Evolutionary conservation across 2,113 vertebrate genomes (phyloP).

Genomic region (Cromileptes altivelis): DNA sequence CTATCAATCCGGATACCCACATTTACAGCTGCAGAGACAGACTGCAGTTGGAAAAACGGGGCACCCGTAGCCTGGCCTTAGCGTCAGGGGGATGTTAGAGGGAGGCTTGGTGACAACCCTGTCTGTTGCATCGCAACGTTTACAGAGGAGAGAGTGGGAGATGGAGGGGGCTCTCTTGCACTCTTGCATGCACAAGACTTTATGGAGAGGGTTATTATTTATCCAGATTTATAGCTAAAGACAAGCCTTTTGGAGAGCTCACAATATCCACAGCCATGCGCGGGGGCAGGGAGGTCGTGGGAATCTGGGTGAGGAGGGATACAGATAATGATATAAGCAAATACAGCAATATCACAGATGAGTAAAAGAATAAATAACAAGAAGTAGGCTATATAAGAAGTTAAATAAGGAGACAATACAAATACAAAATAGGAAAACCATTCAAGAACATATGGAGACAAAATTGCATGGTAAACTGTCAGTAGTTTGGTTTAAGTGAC

Average conservation of each 20-base stretch:
- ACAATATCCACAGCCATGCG: constrained; percentile 67
- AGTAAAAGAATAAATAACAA: too few relatives aligned
- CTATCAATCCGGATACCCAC: background rate
- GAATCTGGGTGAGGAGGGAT: constrained; percentile 78
- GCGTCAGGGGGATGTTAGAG: constrained; percentile 20
- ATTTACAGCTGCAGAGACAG: constrained; percentile 9
- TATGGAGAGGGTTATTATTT: constrained; percentile 8
- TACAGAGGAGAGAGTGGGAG: constrained; percentile 2
- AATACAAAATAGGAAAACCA: too few relatives aligned
- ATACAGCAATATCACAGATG: too few relatives aligned
- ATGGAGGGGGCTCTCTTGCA: constrained; percentile 16
- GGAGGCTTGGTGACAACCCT: constrained; percentile 56
- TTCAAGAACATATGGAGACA: too few relatives aligned
- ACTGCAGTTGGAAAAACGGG: constrained; percentile 26
- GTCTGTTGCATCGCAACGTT: constrained; percentile 57
- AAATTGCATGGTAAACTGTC: too few relatives aligned
- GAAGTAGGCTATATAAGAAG: too few relatives aligned
- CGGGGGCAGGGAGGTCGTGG: constrained; percentile 82
- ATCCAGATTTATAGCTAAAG: constrained; percentile 38
- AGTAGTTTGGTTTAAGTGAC: too few relatives aligned
- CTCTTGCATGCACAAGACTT: constrained; percentile 15
- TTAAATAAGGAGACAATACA: too few relatives aligned
- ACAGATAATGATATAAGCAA: too few relatives aligned
- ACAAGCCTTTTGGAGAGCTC: constrained; percentile 38
- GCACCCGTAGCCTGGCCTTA: constrained; percentile 40